Base-by-base conservation (phyloP, 35 echinoderm and acorn worm genomes). In the Hemicentrotus pulcherrimus region DNA sequence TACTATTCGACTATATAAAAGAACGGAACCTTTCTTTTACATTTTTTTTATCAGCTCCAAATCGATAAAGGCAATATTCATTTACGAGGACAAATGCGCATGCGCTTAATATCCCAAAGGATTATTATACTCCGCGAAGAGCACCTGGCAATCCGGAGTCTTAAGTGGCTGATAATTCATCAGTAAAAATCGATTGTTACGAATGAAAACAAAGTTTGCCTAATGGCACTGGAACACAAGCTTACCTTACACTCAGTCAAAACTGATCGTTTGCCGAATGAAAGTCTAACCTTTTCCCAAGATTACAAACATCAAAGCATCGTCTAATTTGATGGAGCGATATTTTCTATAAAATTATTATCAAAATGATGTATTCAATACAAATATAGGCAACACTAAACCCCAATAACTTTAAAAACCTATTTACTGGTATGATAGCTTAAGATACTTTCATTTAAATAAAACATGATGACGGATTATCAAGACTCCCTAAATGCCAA, bases 51-150 rank as follows among this genome's bases (percentile, higher is more conserved):
- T 16, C 11, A 59, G 52, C 1, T 41, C 35, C 65, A 78, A 0
- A n/a, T 78, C 65, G 65, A 78, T 78, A 78, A 78, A 78, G 65
- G n/a, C 7, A 78, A 78, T 78, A 78, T 78, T 78, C 65, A 78
- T 78, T 78, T 78, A n/a, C 7, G 65, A 78, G 19, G 65, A n/a
- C 19, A 28, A 28, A 18, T n/a, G 65, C 65, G 65, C 65, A 78
- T n/a, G 65, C 65, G 65, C 65, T n/a, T 22, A 22, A 78, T 78
- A 28, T 78, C 65, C 22, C 65, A n/a, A 78, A 18, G 61, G 24
- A 70, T 28, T 28, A 70, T 59, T 59, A 41, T 13, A 50, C 6
- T 1, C 12, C 61, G 18, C 2, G 24, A 70, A 70, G 4, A 24
- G 2, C 65, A 78, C 65, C 18, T 78, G 65, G 22, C 65, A 28